These are phyloP conservation scores for Colletes latitarsis DNA, from an alignment of 1,140 invertebrate species.

Conservation along the genomic window DNA sequence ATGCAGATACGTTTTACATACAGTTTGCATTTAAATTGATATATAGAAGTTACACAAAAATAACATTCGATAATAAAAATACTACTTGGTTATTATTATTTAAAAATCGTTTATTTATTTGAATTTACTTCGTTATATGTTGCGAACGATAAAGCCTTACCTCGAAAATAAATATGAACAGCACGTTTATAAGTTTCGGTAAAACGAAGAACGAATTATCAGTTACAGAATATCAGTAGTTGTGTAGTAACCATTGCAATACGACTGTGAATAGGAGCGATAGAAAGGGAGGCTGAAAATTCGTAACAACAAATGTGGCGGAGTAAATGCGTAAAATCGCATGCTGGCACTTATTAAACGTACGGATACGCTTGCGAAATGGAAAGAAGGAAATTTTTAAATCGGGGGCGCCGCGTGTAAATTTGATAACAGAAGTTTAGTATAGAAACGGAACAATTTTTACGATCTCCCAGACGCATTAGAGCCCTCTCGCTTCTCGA, in stretches of 20 bases:
- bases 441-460: conserved; percentile 37
- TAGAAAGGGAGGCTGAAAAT: conserved; percentile 33
- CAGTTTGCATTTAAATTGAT: too few species aligned
- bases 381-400: conserved; percentile 13
- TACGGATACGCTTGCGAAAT: not conserved
- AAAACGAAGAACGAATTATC: not conserved
- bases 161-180: not conserved
- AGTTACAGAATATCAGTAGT: conserved; percentile 7
- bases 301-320: conserved; percentile 56
- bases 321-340: conserved; percentile 27
- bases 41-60: not conserved
- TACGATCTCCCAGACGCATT: conserved; percentile 38
- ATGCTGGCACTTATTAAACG: not conserved
- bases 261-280: conserved; percentile 9
- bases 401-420: not conserved
- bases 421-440: not conserved
- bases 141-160: not conserved
- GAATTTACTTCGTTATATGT: not conserved
- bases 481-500: conserved; percentile 37
- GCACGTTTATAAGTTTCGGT: not conserved
- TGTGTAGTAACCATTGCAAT: conserved; percentile 19
- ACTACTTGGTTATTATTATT: too few species aligned
- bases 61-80: not conserved
- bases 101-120: not conserved
- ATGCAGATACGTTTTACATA: not conserved